phyloP scores from a whole-genome alignment of 2,888 invertebrate genomes.

The Polymixis flavicincta region DNA sequence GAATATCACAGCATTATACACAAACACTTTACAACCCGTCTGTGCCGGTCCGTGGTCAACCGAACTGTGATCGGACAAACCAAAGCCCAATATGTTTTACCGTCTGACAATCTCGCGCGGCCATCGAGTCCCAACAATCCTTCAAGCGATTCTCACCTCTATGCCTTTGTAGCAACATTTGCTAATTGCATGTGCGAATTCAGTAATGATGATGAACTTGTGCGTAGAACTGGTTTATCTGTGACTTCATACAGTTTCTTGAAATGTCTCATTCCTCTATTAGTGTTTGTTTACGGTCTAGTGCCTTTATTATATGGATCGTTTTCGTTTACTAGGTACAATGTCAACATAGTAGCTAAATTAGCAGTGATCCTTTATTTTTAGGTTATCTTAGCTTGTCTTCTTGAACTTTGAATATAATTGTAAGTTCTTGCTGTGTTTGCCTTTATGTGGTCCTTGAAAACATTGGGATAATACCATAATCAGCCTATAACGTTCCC shows the following conservation, averaged over 20 bases:
- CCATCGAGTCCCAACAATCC: background rate
- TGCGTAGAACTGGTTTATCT: slow-evolving; percentile 25
- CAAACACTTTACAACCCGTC: slow-evolving; percentile 49
- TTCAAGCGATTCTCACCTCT: slow-evolving; percentile 23
- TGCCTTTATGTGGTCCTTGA: background rate
- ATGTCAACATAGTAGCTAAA: background rate
- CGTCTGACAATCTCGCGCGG: slow-evolving; percentile 32
- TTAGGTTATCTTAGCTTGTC: background rate
- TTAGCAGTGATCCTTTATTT: background rate
- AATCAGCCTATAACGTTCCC: no score
- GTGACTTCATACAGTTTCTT: slow-evolving; percentile 52
- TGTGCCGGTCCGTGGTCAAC: slow-evolving; percentile 40
- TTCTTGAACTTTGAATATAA: background rate
- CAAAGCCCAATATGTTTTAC: slow-evolving; percentile 46
- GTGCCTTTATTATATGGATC: slow-evolving; percentile 1
- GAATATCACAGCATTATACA: slow-evolving; percentile 60
- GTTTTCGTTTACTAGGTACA: slow-evolving; percentile 2
- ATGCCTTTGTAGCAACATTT: fast-evolving
- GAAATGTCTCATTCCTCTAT: slow-evolving; percentile 46
- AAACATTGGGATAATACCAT: background rate
- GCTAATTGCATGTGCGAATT: slow-evolving; percentile 7
- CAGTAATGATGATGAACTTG: slow-evolving; percentile 35
- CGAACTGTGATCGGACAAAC: slow-evolving; percentile 45
- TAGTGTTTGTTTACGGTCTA: slow-evolving; percentile 22
- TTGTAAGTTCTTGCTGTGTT: background rate